Base-by-base conservation (phyloP, 2,113 vertebrate genomes). In the Copsychus sechellarum region DNA sequence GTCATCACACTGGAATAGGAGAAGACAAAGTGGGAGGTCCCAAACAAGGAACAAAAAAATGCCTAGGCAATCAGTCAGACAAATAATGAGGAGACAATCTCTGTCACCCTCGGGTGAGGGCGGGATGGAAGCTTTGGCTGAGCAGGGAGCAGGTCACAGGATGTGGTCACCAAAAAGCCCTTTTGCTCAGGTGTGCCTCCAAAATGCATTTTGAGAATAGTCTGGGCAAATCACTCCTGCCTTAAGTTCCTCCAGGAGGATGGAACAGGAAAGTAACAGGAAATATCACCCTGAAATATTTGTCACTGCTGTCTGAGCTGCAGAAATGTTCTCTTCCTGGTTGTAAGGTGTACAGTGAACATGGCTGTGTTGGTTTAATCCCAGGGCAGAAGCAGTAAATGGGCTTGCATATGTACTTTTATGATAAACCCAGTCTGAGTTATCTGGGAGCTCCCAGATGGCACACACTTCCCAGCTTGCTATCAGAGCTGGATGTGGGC, bases 101-200 rank as follows among this genome's bases (percentile, higher is more conserved):
- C 66, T 56, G 14, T 42, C 57, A 45, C n/a, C 34, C 7, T 4
- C 7, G 38, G n/a, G 7, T 38, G 7, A 69, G 17, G 22, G 25
- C 0, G 2, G 61, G 47, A 43, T 5, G 0, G 25, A 36, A 5
- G 15, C 8, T 61, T 78, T 64, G 33, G 12, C 8, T 61, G 56
- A 60, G 58, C 17, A 18, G 36, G 0, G 5, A 79, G 38, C 6
- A 47, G 18, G 5, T 65, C 45, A 51, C 36, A 91, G 22, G 28
- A 60, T 23, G 11, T 3, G 7, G 12, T 31, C 73, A 67, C 10
- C n/a, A 69, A 76, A 67, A 89, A 56, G 6, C n/a, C 14, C 26
- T 70, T 86, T 72, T 69, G 14, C n/a, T 90, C 42, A 88, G 23
- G 2, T 28, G 3, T 69, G 29, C n/a, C 57, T 48, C 8, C 56